Conservation (phyloP, 2,888 invertebrate genomes). For the Ferdinandea cuprea region DNA sequence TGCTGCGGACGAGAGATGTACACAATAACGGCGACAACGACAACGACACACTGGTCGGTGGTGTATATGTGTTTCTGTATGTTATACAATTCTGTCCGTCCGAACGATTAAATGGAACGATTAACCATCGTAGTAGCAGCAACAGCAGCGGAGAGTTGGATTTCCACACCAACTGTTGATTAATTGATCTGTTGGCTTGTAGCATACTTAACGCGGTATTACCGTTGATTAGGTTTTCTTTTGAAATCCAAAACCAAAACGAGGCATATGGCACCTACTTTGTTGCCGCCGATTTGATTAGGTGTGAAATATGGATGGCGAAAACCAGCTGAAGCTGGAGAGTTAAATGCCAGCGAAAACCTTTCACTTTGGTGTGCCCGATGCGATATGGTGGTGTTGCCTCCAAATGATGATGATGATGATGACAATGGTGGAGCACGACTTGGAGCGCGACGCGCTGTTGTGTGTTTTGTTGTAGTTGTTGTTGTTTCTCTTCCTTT, state of each 20-base stretch:
- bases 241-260: constrained; percentile 9
- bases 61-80: no score
- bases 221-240: constrained; percentile 70
- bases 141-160: constrained; percentile 23
- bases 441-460: constrained; percentile 30
- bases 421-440: constrained; percentile 51
- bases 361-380: constrained; percentile 64
- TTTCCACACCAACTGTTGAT: constrained; percentile 62
- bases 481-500: constrained; percentile 50
- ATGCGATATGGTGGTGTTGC: background rate
- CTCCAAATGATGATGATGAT: constrained; percentile 25
- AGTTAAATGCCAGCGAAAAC: constrained; percentile 59
- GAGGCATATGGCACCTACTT: constrained; percentile 2
- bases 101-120: constrained; percentile 48
- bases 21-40: no score
- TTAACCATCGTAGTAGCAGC: constrained; percentile 31
- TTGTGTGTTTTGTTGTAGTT: no score
- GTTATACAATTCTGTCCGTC: constrained; percentile 61
- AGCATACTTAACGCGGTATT: constrained; percentile 61
- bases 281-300: constrained; percentile 53
- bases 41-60: background rate
- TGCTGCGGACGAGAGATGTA: constrained; percentile 30
- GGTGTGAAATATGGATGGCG: constrained; percentile 65
- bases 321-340: background rate
- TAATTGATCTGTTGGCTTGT: constrained; percentile 67